Conservation (phyloP, 2,113 vertebrate genomes). For the Tauraco erythrolophus region DNA sequence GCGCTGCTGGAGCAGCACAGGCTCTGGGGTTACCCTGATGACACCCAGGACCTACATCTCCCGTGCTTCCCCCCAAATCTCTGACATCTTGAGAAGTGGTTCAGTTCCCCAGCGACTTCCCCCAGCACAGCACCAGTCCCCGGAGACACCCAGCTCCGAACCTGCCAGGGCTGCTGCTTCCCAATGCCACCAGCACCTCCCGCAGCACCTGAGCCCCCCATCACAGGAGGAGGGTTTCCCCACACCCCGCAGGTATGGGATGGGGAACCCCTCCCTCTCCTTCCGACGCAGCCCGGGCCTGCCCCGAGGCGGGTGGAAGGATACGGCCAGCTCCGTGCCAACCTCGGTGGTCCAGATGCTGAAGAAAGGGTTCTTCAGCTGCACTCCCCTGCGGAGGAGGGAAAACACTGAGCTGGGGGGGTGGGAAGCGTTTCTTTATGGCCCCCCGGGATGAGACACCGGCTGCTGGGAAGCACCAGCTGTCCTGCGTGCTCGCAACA, state of each 20-base stretch:
- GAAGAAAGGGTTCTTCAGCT: constrained; percentile 97
- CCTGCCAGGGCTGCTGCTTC: not conserved
- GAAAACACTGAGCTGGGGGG: not conserved
- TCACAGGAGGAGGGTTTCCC: not conserved
- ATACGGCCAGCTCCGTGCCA: constrained; percentile 96
- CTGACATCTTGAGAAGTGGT: not conserved
- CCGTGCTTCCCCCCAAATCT: not conserved
- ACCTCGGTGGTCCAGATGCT: constrained; percentile 96
- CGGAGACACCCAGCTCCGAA: not conserved
- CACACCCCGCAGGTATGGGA: not conserved
- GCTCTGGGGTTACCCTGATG: not conserved
- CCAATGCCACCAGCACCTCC: not conserved
- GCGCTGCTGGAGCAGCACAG: not conserved
- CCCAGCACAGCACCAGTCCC: not conserved
- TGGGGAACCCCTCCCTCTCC: not conserved
- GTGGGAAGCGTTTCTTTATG: not conserved
- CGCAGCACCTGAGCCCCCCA: not conserved
- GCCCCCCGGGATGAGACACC: rapidly evolving
- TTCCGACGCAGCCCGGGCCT: rapidly evolving
- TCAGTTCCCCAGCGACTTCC: not conserved
- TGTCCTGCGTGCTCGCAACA: not conserved
- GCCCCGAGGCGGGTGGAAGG: constrained; percentile 62
- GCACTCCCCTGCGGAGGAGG: constrained; percentile 87
- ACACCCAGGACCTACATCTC: not conserved
- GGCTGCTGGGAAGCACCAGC: not conserved